These are phyloP conservation scores for Zalophus californianus DNA, from an alignment of 2,797 vertebrate genomes.

Conservation along the genomic window DNA sequence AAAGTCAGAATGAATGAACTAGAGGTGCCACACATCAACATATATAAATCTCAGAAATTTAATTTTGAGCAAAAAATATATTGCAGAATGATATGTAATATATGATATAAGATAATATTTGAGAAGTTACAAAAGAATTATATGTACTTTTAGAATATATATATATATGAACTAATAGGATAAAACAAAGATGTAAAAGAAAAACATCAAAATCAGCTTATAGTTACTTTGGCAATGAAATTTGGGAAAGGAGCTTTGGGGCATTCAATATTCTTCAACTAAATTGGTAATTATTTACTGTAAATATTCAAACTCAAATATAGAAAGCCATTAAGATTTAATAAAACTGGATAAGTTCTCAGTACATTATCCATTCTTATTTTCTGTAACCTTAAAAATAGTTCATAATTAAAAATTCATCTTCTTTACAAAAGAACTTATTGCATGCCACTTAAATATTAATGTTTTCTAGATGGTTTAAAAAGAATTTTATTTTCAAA, in stretches of 20 bases:
- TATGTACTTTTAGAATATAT: not conserved
- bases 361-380: not conserved
- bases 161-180: not conserved
- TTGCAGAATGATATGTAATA: not conserved
- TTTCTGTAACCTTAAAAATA: not conserved
- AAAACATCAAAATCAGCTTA: not conserved
- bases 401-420: slow-evolving; percentile 5
- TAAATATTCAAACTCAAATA: slow-evolving; percentile 26
- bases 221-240: not conserved
- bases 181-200: not conserved
- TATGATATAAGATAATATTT: not conserved
- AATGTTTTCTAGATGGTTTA: not conserved
- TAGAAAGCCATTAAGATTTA: not conserved
- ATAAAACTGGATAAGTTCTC: not conserved
- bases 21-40: not conserved
- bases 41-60: not conserved
- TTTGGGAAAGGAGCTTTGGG: not conserved
- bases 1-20: not conserved
- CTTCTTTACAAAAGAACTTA: not conserved
- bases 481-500: slow-evolving; percentile 22
- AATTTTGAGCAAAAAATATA: not conserved
- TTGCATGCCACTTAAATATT: not conserved
- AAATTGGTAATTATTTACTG: not conserved
- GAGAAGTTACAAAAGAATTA: not conserved
- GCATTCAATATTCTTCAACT: not conserved